A percentile compares a stretch with the other conserved stretches of the same genome.
phyloP scores from a whole-genome alignment of 2,797 vertebrate genomes.

The Acipenser transmontanus region DNA sequence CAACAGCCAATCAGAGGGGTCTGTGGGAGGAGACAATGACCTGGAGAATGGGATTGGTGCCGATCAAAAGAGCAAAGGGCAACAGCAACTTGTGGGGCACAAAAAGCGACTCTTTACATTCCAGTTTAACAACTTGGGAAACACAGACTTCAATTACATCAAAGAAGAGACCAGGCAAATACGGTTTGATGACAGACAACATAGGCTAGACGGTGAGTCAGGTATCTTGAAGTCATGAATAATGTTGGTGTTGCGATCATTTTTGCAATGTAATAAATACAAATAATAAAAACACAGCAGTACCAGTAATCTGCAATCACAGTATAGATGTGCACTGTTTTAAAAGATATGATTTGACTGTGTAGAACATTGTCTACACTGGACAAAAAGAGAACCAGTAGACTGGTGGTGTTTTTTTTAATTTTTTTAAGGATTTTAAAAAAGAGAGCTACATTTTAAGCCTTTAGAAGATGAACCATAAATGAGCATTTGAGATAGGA shows the following conservation, averaged over 20 bases:
- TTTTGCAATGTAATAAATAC: background rate
- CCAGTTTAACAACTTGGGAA: constrained; percentile 98
- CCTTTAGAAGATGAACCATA: background rate
- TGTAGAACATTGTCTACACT: too few species aligned
- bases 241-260: background rate
- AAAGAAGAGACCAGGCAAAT: constrained; percentile 91
- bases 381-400: too few species aligned
- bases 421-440: background rate
- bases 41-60: constrained; percentile 85
- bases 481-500: background rate
- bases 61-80: constrained; percentile 79
- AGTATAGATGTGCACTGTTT: too few species aligned
- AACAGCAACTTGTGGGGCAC: constrained; percentile 64
- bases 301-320: too few species aligned
- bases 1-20: constrained; percentile 96
- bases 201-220: constrained; percentile 81
- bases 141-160: constrained; percentile 86
- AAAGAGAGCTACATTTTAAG: background rate
- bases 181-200: constrained; percentile 88
- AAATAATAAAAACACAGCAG: too few species aligned
- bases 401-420: background rate
- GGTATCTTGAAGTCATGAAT: background rate
- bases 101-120: constrained; percentile 92
- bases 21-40: constrained; percentile 91
- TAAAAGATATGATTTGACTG: too few species aligned